phyloP scores from a whole-genome alignment of 1,140 invertebrate species.

The Drosophila repleta region DNA sequence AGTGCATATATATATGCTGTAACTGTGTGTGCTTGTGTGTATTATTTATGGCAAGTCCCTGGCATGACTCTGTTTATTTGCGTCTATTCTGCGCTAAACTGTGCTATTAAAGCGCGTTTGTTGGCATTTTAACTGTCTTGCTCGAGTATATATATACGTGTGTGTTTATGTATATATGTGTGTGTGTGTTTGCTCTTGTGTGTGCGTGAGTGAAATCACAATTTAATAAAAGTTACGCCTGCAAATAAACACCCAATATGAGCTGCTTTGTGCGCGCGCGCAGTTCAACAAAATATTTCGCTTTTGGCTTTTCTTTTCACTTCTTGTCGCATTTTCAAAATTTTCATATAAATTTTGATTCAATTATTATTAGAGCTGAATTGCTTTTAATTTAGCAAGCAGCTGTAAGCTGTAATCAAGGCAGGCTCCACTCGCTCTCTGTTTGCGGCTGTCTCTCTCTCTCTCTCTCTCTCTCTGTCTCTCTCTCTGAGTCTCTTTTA shows the following conservation, averaged over 20 bases:
- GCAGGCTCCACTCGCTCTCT: slow-evolving; percentile 1
- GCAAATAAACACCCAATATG: slow-evolving; percentile 72
- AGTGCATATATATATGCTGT: slow-evolving; percentile 1
- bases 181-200: slow-evolving; percentile 24
- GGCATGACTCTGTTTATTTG: slow-evolving; percentile 79
- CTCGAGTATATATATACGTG: slow-evolving; percentile 7
- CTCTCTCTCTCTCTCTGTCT: slow-evolving; percentile 9
- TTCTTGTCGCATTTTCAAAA: slow-evolving; percentile 1
- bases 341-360: slow-evolving; percentile 11
- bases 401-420: slow-evolving; percentile 28
- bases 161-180: slow-evolving; percentile 6
- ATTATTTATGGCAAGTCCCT: slow-evolving; percentile 78
- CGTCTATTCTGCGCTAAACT: slow-evolving; percentile 81
- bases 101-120: slow-evolving; percentile 81
- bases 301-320: slow-evolving; percentile 1
- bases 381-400: slow-evolving; percentile 18
- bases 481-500: slow-evolving; percentile 48
- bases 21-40: slow-evolving; percentile 11
- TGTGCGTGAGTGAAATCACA: slow-evolving; percentile 71
- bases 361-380: slow-evolving; percentile 24
- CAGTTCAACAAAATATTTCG: slow-evolving; percentile 11
- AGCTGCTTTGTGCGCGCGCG: slow-evolving; percentile 47
- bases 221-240: slow-evolving; percentile 80
- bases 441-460: background rate
- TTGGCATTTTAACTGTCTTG: slow-evolving; percentile 73